These are phyloP conservation scores for Sapayoa aenigma DNA, from an alignment of 2,113 vertebrate species.

Conservation along the genomic window DNA sequence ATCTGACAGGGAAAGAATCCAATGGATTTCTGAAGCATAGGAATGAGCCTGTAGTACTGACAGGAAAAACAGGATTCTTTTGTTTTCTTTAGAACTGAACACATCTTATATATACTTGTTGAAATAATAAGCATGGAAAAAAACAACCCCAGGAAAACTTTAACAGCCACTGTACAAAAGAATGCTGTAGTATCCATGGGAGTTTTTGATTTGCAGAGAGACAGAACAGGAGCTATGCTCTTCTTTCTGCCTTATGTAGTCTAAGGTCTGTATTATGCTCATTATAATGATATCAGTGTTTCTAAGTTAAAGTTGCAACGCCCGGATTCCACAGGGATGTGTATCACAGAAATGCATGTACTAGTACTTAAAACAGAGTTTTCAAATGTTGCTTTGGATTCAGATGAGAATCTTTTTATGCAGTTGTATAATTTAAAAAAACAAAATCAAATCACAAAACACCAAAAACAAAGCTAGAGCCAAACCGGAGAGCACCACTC, in stretches of 20 bases:
- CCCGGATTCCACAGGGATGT: background rate
- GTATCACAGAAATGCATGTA: slow-evolving; percentile 18
- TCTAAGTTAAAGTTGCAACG: slow-evolving; percentile 1
- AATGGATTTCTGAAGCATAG: background rate
- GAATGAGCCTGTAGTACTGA: background rate
- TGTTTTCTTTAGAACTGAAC: background rate
- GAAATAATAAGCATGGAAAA: background rate
- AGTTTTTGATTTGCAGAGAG: background rate
- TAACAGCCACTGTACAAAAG: background rate
- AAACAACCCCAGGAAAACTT: background rate
- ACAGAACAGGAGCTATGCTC: background rate
- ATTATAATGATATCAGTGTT: background rate
- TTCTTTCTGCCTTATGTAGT: background rate
- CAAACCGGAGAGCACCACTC: background rate
- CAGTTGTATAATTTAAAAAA: background rate
- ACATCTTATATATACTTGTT: background rate
- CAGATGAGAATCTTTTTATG: slow-evolving; percentile 9
- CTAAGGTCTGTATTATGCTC: background rate
- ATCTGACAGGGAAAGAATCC: slow-evolving; percentile 45
- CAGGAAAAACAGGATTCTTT: slow-evolving; percentile 23
- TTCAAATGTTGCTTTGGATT: background rate
- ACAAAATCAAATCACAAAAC: too few relatives aligned
- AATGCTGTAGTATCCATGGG: background rate
- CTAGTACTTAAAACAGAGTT: slow-evolving; percentile 18
- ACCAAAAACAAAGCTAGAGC: background rate